Evolutionary conservation across 2,113 vertebrate species (phyloP), one percentile per base, ranked within the genome.

Genomic region (Sinocyclocheilus maitianheensis): DNA sequence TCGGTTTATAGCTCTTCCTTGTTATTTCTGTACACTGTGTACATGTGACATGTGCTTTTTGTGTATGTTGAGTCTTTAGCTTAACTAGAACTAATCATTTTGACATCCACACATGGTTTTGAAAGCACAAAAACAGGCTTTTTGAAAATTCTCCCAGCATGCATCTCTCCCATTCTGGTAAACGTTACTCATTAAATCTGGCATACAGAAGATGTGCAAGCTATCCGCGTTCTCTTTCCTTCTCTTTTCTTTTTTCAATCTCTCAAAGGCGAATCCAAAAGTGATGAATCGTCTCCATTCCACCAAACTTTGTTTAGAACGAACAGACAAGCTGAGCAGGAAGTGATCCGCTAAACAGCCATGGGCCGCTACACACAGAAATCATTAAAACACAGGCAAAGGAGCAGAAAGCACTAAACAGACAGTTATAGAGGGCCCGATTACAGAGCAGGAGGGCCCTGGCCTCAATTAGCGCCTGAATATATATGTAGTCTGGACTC

Each of bases 391-490:
- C 51, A 79, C 84, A 85, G 85, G 90, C 90, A 92, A 93, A 92
- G 87, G 89, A 92, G 90, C 88, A 92, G 90, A 89, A 90, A 88
- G 90, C 81, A 91, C 91, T 92, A 92, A 93, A 93, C 89, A 92
- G 90, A 93, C 91, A 91, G 92, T 93, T 94, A 93, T 93, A 91
- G 92, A 94, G 91, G 90, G 90, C 89, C 89, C 91, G 90, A 93
- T 94, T 93, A 93, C 92, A 92, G 91, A 91, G 92, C 92, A 90
- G 83, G 87, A 91, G 89, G 75, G 91, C 92, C 92, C 91, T 91
- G 91, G 91, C 93, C 93, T 93, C 93, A 93, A 94, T 94, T 94
- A 94, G 90, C 89, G 87, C 86, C 88, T 89, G 91, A 91, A 94
- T 94, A 93, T 93, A 93, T 90, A 91, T 88, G 91, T 91, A 91